Base-by-base conservation (phyloP, 2,113 vertebrate species). In the Siniperca chuatsi region DNA sequence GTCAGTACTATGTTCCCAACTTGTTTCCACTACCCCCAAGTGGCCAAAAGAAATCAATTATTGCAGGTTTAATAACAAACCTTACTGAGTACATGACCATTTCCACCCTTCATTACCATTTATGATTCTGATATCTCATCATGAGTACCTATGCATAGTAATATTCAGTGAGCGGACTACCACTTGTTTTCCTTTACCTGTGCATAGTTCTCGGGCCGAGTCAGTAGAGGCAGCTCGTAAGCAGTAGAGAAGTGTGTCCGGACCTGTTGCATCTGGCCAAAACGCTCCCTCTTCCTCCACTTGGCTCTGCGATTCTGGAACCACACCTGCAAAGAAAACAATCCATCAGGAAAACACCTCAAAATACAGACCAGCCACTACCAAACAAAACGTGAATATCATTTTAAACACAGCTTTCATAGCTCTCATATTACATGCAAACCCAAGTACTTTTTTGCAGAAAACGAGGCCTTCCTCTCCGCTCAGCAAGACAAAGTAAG, bases 241-340 rank as follows among this genome's bases (percentile, higher is more conserved):
- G 98, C 96, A 0, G 97, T 96, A 60, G 98, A 97, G 94, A 99
- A 99, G 91, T 99, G 98, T 11, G 97, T 98, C 64, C 97, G 97
- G 73, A 99, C 98, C 94, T 99, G 98, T 88, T 99, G 98, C 97
- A 99, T 99, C 94, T 99, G 98, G 9, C 98, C 98, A 0, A 99
- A 99, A 13, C 98, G 95, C 84, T 99, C 98, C 85, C 98, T 93
- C 94, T 99, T 99, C 88, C 98, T 96, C 98, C 98, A 99, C 82
- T 99, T 99, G 0, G 98, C 98, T 90, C 98, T 94, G 46, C 98
- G 96, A 92, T 99, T 99, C 94, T 99, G 98, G 89, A 99, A 99
- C 98, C 98, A 99, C 84, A 99, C 98, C 98, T 99, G 78, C 50
- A 65, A 89, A 82, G 66, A 82, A 87, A 85, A 58, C 48, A 64